Conservation (phyloP, 2,888 invertebrate genomes). For the Apamea sordens region DNA sequence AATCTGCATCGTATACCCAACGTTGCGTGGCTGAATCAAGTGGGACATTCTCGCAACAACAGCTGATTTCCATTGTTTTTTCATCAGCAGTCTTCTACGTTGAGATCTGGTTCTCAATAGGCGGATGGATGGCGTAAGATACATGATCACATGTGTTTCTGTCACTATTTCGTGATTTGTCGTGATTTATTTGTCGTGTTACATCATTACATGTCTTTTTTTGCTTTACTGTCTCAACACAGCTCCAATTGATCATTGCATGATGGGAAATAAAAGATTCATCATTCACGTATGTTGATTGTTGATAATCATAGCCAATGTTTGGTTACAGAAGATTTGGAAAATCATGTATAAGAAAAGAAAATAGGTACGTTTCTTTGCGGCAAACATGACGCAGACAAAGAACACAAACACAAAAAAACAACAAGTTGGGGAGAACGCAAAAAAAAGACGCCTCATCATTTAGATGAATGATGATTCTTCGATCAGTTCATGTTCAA, state of each 20-base stretch:
- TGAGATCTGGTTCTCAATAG: conserved; percentile 57
- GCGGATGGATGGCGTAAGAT: conserved; percentile 52
- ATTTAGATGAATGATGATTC: not conserved
- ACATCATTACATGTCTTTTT: conserved; percentile 3
- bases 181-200: conserved; percentile 29
- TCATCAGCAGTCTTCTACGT: conserved; percentile 41
- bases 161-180: conserved; percentile 33
- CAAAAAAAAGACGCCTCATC: not conserved
- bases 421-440: not conserved
- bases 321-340: not conserved
- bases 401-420: not conserved
- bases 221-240: not conserved
- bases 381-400: not conserved
- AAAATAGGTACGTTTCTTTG: not conserved
- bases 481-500: too few relatives aligned
- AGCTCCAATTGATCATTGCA: not conserved
- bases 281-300: not conserved
- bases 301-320: not conserved
- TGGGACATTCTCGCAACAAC: conserved; percentile 54
- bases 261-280: not conserved
- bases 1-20: conserved; percentile 38
- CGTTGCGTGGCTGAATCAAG: conserved; percentile 34
- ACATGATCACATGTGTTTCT: conserved; percentile 11
- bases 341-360: not conserved
- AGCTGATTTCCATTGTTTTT: conserved; percentile 64